A percentile compares a stretch with the other conserved stretches of the same genome.
Evolutionary conservation across 2,113 vertebrate species (phyloP).

Genomic region (Clarias magur): DNA sequence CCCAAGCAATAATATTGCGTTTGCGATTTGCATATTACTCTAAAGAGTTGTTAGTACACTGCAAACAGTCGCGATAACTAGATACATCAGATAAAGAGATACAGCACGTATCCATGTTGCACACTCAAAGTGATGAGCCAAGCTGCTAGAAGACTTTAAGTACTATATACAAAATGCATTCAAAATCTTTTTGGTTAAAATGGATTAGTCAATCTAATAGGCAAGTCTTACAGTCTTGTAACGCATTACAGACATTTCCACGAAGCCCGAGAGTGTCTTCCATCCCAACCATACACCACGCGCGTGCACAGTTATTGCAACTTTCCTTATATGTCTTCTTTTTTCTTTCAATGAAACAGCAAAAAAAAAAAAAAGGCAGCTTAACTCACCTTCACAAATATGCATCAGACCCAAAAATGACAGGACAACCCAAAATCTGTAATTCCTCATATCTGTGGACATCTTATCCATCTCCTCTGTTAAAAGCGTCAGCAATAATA

Average conservation of each 20-base stretch:
- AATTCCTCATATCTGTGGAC: slow-evolving; percentile 78
- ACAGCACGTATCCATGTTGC: background rate
- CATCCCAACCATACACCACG: background rate
- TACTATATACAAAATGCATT: background rate
- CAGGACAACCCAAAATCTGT: slow-evolving; percentile 78
- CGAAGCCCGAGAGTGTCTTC: background rate
- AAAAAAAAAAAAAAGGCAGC: background rate
- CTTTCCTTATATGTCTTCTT: background rate
- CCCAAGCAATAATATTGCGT: background rate
- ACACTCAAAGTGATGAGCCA: background rate
- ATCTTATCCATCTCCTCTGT: slow-evolving; percentile 69
- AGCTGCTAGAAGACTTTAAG: background rate
- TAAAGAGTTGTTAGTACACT: background rate
- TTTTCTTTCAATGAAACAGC: background rate
- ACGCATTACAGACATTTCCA: background rate
- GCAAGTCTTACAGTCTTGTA: background rate
- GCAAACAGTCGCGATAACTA: background rate
- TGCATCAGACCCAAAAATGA: slow-evolving; percentile 66
- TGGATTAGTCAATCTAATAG: background rate
- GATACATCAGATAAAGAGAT: background rate
- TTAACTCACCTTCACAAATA: slow-evolving; percentile 68
- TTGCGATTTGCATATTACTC: background rate
- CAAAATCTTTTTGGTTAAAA: background rate
- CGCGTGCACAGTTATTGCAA: background rate
- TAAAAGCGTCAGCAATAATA: slow-evolving; percentile 71